Percentiles rank a stretch among this genome's conserved stretches.
Evolutionary conservation across 2,113 vertebrate species (phyloP).

Genomic region (Sebastes fasciatus): DNA sequence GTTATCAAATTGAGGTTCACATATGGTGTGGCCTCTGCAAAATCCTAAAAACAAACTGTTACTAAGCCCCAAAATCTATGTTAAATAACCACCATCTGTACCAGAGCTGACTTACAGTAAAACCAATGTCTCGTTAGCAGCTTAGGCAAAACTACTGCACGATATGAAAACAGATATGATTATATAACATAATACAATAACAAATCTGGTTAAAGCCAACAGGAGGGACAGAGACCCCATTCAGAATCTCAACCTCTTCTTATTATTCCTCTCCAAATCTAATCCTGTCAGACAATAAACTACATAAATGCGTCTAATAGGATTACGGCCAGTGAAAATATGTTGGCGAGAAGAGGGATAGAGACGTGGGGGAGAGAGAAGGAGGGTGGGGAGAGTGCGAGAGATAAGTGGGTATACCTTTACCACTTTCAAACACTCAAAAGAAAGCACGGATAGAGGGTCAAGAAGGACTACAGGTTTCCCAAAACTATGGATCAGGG

Average conservation of each 20-base stretch:
- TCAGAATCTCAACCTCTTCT: conserved; percentile 67
- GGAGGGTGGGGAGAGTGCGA: background rate
- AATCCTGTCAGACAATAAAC: conserved; percentile 81
- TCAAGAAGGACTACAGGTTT: conserved; percentile 48
- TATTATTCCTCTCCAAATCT: conserved; percentile 74
- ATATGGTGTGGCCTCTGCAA: conserved; percentile 56
- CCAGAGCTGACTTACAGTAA: conserved; percentile 67
- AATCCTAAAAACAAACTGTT: conserved; percentile 72
- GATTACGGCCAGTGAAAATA: conserved; percentile 75
- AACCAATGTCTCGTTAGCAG: conserved; percentile 61
- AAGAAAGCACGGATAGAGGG: conserved; percentile 46
- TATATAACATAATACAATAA: conserved; percentile 74
- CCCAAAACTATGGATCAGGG: conserved; percentile 61
- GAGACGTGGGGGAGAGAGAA: conserved; percentile 23
- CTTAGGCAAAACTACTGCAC: conserved; percentile 62
- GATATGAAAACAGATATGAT: conserved; percentile 70
- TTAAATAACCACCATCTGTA: conserved; percentile 72
- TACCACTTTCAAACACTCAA: conserved; percentile 49
- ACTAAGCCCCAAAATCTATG: conserved; percentile 63
- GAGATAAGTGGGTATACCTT: conserved; percentile 45
- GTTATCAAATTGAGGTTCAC: conserved; percentile 58
- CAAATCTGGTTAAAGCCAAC: conserved; percentile 71
- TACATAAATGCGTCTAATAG: conserved; percentile 69
- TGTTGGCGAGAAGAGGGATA: conserved; percentile 38
- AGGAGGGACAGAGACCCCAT: conserved; percentile 69